phyloP scores from a whole-genome alignment of 2,888 invertebrate genomes.

The Gandaritis pyraliata region DNA sequence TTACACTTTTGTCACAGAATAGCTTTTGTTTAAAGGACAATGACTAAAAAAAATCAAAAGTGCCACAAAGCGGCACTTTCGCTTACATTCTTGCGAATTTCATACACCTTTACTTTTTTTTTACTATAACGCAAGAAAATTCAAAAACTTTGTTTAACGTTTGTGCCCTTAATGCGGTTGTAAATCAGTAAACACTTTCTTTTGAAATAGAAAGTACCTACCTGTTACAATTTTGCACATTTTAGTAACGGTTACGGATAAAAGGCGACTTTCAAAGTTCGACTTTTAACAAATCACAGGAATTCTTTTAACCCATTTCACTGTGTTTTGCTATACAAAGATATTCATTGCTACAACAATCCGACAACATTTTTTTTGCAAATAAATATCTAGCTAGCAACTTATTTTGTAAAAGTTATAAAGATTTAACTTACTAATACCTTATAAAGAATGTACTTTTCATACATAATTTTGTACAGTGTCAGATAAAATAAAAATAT shows the following conservation, averaged over 20 bases:
- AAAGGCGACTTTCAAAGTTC: slow-evolving; percentile 32
- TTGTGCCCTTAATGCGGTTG: slow-evolving; percentile 66
- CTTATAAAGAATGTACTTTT: too few species aligned
- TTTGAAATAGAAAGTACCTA: slow-evolving; percentile 69
- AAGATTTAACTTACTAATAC: too few species aligned
- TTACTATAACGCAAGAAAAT: slow-evolving; percentile 22
- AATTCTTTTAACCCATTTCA: neutral
- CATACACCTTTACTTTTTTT: slow-evolving; percentile 62
- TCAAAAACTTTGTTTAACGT: slow-evolving; percentile 62
- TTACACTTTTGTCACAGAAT: slow-evolving; percentile 55
- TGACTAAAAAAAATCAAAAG: slow-evolving; percentile 29
- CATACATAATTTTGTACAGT: neutral
- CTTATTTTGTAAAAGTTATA: too few species aligned
- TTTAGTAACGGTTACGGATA: slow-evolving; percentile 38
- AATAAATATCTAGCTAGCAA: neutral
- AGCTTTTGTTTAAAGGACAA: slow-evolving; percentile 51
- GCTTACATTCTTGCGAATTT: slow-evolving; percentile 67
- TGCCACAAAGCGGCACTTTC: slow-evolving; percentile 65
- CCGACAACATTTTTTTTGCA: too few species aligned
- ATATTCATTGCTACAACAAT: too few species aligned
- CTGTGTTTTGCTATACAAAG: neutral
- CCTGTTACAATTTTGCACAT: slow-evolving; percentile 72
- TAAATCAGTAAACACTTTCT: slow-evolving; percentile 77
- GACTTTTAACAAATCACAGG: neutral
- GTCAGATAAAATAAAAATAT: slow-evolving; percentile 33